These are phyloP conservation scores for Scortum barcoo DNA, from an alignment of 2,113 vertebrate genomes.

Conservation along the genomic window DNA sequence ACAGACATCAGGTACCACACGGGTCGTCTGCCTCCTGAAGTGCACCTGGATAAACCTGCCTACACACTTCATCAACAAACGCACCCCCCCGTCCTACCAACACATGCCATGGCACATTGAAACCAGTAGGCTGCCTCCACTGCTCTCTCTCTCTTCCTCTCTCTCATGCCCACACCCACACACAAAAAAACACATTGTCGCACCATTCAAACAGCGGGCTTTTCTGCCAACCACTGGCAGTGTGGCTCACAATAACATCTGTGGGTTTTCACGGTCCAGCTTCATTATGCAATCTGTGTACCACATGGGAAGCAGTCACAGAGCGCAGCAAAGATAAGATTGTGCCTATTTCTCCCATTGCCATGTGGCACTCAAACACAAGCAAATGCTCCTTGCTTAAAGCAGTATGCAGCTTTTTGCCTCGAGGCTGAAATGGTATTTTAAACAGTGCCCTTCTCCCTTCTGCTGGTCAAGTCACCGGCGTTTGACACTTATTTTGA, in stretches of 20 bases:
- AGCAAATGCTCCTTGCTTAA: constrained; percentile 49
- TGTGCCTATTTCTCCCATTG: constrained; percentile 32
- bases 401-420: constrained; percentile 41
- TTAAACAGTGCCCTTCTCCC: constrained; percentile 38
- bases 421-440: constrained; percentile 57
- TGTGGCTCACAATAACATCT: constrained; percentile 74
- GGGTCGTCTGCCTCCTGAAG: constrained; percentile 31
- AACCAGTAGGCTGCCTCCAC: constrained; percentile 37
- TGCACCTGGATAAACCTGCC: constrained; percentile 25
- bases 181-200: constrained; percentile 58
- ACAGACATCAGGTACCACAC: constrained; percentile 22
- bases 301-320: constrained; percentile 58
- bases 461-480: constrained; percentile 46
- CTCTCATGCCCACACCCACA: constrained; percentile 40
- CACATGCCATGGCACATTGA: constrained; percentile 40
- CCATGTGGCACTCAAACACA: constrained; percentile 48
- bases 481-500: constrained; percentile 36
- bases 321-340: constrained; percentile 45
- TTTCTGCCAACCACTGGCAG: constrained; percentile 71
- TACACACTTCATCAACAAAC: constrained; percentile 17
- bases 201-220: constrained; percentile 38
- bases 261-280: constrained; percentile 61
- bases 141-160: constrained; percentile 5
- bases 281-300: constrained; percentile 75
- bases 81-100: constrained; percentile 1